Evolutionary conservation across 2,113 vertebrate species (phyloP), one percentile per base, ranked within the genome.

Genomic region (Trochalopteron elliotii): DNA sequence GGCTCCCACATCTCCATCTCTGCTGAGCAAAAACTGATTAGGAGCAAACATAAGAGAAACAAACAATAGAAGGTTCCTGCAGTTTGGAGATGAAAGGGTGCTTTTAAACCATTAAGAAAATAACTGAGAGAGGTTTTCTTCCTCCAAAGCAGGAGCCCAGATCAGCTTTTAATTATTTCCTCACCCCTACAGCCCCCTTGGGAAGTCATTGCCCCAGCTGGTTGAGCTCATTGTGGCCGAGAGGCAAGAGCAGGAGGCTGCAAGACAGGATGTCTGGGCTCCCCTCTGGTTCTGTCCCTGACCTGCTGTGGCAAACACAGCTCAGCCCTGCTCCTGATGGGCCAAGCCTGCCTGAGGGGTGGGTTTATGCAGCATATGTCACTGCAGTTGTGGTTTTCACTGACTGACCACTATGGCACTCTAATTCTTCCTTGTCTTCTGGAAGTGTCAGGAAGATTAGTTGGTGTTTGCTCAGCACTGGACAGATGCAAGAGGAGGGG

Each of bases 191-290:
- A 78, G 64, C 42, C 63, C 83, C 40, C 76, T 8, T 81, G 79
- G 78, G 75, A 87, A 85, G 23, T 88, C 69, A 68, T 40, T 88
- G 35, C 53, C 53, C 47, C 1, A 10, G 56, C 92, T 93, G 87
- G 83, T 53, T 84, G 78, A 83, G 33, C 35, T 72, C 23, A 1
- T 39, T 27, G 13, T 70, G 69, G 82, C 67, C 33, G 28, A 90
- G 70, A 67, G 86, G 82, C 1, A 0, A 94, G 79, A 92, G 50
- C 12, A 71, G 53, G n/a, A 93, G 77, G 35, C 39, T 95, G 78
- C 59, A 95, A 91, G 94, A 85, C 92, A 86, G 63, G 84, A 90
- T 89, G 92, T 69, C 92, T 93, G 93, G 81, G 59, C 39, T 94
- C 70, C 75, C 39, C 90, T 65, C 75, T 77, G 79, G 89, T 81